Base-by-base conservation (phyloP, 2,888 invertebrate species). In the Steinernema carpocapsae region DNA sequence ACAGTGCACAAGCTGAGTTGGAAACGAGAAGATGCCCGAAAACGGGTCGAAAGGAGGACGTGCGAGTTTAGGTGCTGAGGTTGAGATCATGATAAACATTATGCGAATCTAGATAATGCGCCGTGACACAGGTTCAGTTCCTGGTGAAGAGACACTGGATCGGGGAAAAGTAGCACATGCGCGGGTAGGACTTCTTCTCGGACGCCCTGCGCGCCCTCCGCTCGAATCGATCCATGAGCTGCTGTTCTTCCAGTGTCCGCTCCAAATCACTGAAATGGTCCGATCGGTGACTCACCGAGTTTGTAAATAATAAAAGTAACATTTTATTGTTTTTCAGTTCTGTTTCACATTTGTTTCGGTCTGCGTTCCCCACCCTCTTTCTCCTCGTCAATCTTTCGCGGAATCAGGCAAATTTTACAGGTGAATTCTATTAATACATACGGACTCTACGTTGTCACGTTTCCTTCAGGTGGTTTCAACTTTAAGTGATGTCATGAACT, bases 131-230 rank as follows among this genome's bases (percentile, higher is more conserved):
- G 26, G 29, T 6, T 64, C 64, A 64, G 17, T 64, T 64, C 29
- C 64, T 64, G 10, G 64, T 64, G 64, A 64, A 64, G 17, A 64
- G 32, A 64, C 83, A 84, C 72, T 84, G 83, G 45, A 84, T 84
- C 17, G 83, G 83, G 37, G 82, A 83, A 77, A 84, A 84, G 80
- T 84, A 84, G 77, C 83, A 84, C 73, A 82, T 84, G 32, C 83
- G 70, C 24, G 83, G 83, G 71, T 84, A 84, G 10, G 79, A 79
- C 77, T 84, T 84, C 81, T 84, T 84, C 73, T 83, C 83, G 0
- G 82, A 82, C 14, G 82, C 79, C 6, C 83, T 64, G 1, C 64
- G 64, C 29, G 64, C 32, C 29, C 64, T 22, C 26, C 64, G 22
- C 32, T 64, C 64, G 37, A 64, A 29, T 12, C 64, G 64, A 17